A percentile compares a stretch with the other conserved stretches of the same genome.
Conservation (phyloP, 2,113 vertebrate species). For the Lophura nycthemera region DNA sequence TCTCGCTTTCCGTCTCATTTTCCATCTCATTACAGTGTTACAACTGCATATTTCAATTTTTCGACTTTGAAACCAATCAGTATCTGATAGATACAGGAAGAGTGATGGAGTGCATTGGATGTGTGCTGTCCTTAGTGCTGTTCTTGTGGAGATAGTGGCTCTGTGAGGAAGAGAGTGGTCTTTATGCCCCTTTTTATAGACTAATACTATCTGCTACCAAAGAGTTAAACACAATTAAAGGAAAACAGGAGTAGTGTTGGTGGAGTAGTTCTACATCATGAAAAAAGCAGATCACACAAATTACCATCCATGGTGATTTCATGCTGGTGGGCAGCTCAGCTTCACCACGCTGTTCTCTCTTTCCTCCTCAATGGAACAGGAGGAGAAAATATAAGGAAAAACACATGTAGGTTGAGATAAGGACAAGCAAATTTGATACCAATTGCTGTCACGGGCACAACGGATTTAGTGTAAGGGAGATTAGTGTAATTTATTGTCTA, state of each 20-base stretch:
- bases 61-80: not conserved
- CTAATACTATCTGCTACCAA: not conserved
- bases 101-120: fast-evolving
- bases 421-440: not conserved
- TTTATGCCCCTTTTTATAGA: not conserved
- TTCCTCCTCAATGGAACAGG: not conserved
- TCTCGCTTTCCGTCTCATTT: too few relatives aligned
- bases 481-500: not conserved
- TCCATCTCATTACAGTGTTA: too few relatives aligned
- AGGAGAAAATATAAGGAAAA: not conserved
- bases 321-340: not conserved
- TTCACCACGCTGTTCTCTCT: not conserved
- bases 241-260: not conserved
- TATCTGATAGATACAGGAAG: not conserved
- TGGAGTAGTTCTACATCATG: not conserved
- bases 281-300: not conserved
- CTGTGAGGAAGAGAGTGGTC: not conserved
- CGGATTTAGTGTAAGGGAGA: not conserved
- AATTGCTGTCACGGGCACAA: not conserved
- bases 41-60: not conserved
- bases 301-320: not conserved
- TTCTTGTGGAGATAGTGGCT: not conserved
- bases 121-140: not conserved
- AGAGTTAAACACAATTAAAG: not conserved
- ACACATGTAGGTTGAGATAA: not conserved